Base-by-base conservation (phyloP, 2,113 vertebrate species). In the Tyto alba region DNA sequence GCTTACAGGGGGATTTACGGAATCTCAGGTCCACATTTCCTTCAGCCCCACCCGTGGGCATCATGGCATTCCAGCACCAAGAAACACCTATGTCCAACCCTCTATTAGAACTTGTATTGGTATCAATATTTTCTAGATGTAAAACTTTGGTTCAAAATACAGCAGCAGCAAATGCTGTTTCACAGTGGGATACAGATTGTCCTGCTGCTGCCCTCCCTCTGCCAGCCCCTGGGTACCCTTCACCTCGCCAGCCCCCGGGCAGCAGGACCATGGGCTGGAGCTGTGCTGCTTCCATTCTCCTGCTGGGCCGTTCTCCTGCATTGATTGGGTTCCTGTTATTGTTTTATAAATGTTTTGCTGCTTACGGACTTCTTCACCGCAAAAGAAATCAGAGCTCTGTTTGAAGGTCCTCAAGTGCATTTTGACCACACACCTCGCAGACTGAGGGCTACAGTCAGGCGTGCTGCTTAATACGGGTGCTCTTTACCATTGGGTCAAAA, bases 41-140 rank as follows among this genome's bases (percentile, higher is more conserved):
- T 55, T 56, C 45, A 67, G 71, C 60, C 41, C 43, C 16, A 5
- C 23, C 14, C 66, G 8, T 7, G 25, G 47, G 7, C 69, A 47
- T 2, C 41, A 5, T 1, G 16, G 48, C 21, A 55, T 10, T 53
- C 9, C 0, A 0, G 78, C 5, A 7, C 27, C 75, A 57, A 57
- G 66, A 40, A 32, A 52, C 40, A 59, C 20, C 34, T 17, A 7
- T 0, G 6, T 27, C 25, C 47, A 62, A 3, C 41, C 38, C 23
- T 75, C 45, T 9, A 3, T 3, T 59, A 64, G 29, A 63, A 23
- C 22, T 73, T 59, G 2, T 22, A 32, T 11, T 23, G 18, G 5
- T 27, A 14, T n/a, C 47, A 13, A 2, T 23, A 23, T 45, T 87
- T 91, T 45, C 63, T 34, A 0, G 1, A 7, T 16, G 26, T 16